Base-by-base conservation (phyloP, 2,888 invertebrate species). In the Mythimna ferrago region DNA sequence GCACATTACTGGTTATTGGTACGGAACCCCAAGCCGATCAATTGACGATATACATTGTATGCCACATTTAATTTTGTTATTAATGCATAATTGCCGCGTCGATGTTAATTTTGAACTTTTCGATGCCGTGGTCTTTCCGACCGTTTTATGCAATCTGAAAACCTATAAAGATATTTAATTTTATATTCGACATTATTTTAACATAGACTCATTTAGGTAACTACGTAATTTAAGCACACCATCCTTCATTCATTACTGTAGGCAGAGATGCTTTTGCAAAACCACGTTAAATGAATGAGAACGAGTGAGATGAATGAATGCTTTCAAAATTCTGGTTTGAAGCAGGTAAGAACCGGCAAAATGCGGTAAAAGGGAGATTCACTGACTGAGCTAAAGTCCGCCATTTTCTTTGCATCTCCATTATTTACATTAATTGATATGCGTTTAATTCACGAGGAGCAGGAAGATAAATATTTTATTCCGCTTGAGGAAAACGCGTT, bases 31-130 rank as follows among this genome's bases (percentile, higher is more conserved):
- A 71, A 66, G 60, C 71, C 70, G 56, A 75, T 81, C 84, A 78
- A 71, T 79, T 74, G 82, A 85, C 85, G 60, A 78, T 76, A 83
- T 61, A 77, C 70, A 77, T 72, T 71, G 73, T 84, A 67, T 66
- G 80, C 69, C 70, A 74, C 79, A 77, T 81, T 84, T 61, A 63
- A 78, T 82, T 67, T 81, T 63, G 44, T 70, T 72, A 72, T 70
- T 73, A 72, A 82, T 68, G 68, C 58, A 35, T 61, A 74, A 73
- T 77, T 58, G 66, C 64, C 26, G 51, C 61, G 81, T 72, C 71
- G 21, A 53, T 71, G 44, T 61, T 71, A 64, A 70, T 61, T 68
- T 78, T 51, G 66, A 66, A 61, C 63, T 66, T 73, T 79, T 51
- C 65, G 62, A 60, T 73, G 54, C 26, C 67, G 21, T 56, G 61